These are phyloP conservation scores for Caradrina clavipalpis DNA, from an alignment of 2,888 invertebrate genomes.

Conservation along the genomic window DNA sequence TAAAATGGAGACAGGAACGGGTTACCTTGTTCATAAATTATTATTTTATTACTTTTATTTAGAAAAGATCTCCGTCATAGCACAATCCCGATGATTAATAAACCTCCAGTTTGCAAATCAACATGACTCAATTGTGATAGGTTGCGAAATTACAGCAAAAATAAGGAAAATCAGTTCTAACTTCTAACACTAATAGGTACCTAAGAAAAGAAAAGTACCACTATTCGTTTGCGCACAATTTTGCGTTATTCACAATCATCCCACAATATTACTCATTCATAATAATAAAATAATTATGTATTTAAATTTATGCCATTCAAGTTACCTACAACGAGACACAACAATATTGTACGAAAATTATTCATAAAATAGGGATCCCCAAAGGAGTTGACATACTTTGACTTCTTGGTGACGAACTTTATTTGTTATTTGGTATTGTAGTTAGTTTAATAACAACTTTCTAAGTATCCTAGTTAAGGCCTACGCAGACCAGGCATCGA, in stretches of 20 bases:
- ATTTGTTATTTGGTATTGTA: background rate
- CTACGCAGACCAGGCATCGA: too few relatives aligned
- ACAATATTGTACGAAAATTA: too few relatives aligned
- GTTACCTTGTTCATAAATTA: background rate
- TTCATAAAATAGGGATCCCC: too few relatives aligned
- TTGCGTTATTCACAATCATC: slow-evolving; percentile 13
- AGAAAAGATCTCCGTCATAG: slow-evolving; percentile 11
- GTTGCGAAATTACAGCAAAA: slow-evolving; percentile 1
- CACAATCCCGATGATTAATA: slow-evolving; percentile 24
- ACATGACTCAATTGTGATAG: slow-evolving; percentile 4
- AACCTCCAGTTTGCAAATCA: slow-evolving; percentile 1
- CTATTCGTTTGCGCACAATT: background rate
- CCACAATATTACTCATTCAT: background rate
- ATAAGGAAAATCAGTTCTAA: slow-evolving; percentile 28
- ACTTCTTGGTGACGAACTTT: too few relatives aligned
- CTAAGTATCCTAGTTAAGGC: background rate
- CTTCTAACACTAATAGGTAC: background rate
- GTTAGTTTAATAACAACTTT: background rate
- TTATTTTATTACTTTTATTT: background rate
- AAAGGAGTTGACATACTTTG: too few relatives aligned
- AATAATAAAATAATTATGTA: background rate
- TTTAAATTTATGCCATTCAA: background rate
- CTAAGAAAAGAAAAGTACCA: slow-evolving; percentile 6
- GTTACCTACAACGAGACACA: background rate
- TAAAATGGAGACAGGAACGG: background rate